A percentile compares a stretch with the other conserved stretches of the same genome.
Evolutionary conservation across 2,797 vertebrate genomes (phyloP).

Genomic region (Sebastes baramenuke): DNA sequence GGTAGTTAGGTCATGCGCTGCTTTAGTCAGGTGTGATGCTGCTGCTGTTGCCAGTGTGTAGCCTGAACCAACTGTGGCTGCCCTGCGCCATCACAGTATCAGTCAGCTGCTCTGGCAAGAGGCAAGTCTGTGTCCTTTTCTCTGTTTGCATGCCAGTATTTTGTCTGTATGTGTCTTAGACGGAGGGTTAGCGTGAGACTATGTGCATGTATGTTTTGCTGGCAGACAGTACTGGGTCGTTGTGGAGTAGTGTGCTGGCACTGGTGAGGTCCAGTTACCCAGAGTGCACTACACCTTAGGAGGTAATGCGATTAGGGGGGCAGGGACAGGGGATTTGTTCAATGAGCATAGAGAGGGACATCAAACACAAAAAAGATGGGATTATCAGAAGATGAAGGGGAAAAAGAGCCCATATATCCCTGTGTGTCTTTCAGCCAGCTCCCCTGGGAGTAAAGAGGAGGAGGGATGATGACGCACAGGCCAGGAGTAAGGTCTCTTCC

Average conservation of each 20-base stretch:
- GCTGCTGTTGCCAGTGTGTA: conserved; percentile 33
- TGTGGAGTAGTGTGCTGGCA: conserved; percentile 41
- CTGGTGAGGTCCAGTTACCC: conserved; percentile 64
- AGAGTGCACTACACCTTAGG: conserved; percentile 70
- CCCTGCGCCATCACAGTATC: neutral
- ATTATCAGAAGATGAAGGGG: conserved; percentile 68
- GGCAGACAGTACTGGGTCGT: conserved; percentile 27
- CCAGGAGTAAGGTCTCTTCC: conserved; percentile 5
- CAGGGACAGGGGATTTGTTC: conserved; percentile 76
- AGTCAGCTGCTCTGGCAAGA: conserved; percentile 7
- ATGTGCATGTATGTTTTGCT: conserved; percentile 34
- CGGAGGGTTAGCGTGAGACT: conserved; percentile 11
- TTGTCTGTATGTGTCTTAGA: conserved; percentile 44
- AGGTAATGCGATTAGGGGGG: conserved; percentile 79
- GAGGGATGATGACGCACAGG: conserved; percentile 21
- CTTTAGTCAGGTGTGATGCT: conserved; percentile 42
- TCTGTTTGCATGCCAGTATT: neutral
- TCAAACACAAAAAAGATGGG: conserved; percentile 72
- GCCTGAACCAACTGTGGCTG: conserved; percentile 10
- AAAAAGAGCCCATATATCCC: conserved; percentile 35
- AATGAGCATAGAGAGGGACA: conserved; percentile 71
- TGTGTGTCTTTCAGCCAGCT: conserved; percentile 46
- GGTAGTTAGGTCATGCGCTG: conserved; percentile 20
- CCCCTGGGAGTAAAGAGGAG: conserved; percentile 23
- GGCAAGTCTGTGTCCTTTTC: neutral